Conservation (phyloP, 2,797 vertebrate genomes). For the Petrocephalus schoutedeni region DNA sequence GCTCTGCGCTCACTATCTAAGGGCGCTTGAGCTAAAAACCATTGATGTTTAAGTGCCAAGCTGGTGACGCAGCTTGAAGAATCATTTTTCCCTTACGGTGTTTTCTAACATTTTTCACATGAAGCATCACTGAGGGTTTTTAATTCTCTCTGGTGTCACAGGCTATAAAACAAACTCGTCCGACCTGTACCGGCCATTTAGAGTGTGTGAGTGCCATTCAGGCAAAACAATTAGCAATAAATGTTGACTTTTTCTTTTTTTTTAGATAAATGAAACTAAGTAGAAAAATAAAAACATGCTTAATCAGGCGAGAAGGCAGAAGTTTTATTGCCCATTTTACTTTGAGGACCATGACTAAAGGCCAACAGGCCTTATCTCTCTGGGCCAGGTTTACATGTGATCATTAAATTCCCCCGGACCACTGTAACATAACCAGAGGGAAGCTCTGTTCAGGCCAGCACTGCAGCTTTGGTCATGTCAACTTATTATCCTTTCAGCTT, state of each 20-base stretch:
- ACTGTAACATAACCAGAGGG: slow-evolving; percentile 28
- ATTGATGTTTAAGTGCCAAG: background rate
- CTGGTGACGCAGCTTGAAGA: background rate
- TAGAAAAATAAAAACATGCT: slow-evolving; percentile 24
- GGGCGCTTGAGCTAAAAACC: background rate
- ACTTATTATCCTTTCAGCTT: background rate
- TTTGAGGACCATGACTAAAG: slow-evolving; percentile 35
- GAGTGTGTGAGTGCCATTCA: background rate
- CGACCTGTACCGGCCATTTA: background rate
- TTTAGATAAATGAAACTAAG: slow-evolving; percentile 22
- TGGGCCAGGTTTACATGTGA: slow-evolving; percentile 40
- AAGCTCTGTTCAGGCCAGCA: background rate
- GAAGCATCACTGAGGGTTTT: background rate
- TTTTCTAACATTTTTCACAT: background rate
- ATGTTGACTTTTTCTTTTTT: slow-evolving; percentile 19
- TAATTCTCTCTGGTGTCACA: background rate
- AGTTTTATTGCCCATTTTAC: slow-evolving; percentile 29
- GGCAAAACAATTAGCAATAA: background rate
- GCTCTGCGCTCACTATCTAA: background rate
- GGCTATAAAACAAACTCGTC: background rate
- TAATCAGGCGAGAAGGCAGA: slow-evolving; percentile 31
- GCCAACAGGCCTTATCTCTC: slow-evolving; percentile 41
- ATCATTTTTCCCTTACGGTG: background rate
- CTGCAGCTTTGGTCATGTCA: slow-evolving; percentile 17
- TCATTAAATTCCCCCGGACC: slow-evolving; percentile 35